phyloP scores from a whole-genome alignment of 2,797 vertebrate species.

The Danio tinwini region DNA sequence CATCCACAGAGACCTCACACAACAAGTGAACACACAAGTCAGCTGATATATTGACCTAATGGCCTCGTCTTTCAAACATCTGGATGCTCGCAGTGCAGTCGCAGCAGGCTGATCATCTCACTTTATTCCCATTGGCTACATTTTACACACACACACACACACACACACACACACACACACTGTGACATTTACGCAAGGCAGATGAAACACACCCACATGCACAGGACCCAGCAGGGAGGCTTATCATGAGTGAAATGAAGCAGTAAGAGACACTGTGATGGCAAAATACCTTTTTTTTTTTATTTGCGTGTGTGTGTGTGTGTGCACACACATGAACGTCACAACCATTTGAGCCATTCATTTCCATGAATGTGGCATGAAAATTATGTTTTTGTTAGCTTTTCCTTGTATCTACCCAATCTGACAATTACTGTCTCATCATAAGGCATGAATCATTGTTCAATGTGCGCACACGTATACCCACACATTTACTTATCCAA shows the following conservation, averaged over 20 bases:
- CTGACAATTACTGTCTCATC: conserved; percentile 3
- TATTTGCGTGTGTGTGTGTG: not conserved
- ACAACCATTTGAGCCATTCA: not conserved
- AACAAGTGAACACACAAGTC: conserved; percentile 5
- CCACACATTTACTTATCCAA: not conserved
- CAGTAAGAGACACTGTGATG: conserved; percentile 2
- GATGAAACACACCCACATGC: conserved; percentile 15
- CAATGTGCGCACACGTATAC: not conserved
- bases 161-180: conserved; percentile 2
- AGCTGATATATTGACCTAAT: conserved; percentile 7
- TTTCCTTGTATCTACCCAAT: not conserved
- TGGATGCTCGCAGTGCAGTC: conserved; percentile 2
- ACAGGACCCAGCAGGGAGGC: conserved; percentile 4
- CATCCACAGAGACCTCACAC: not conserved
- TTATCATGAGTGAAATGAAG: not conserved
- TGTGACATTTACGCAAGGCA: conserved; percentile 34
- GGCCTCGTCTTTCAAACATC: conserved; percentile 25
- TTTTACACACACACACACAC: conserved; percentile 16
- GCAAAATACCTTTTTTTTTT: not conserved
- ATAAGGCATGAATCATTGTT: conserved; percentile 26
- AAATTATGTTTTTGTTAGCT: conserved; percentile 24
- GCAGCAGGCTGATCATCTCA: not conserved
- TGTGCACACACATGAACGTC: not conserved
- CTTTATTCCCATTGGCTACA: not conserved
- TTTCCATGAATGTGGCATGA: not conserved